A percentile compares a stretch with the other conserved stretches of the same genome.
These are phyloP conservation scores for Etia nguti DNA, from an alignment of 2,113 vertebrate genomes.

Conservation along the genomic window DNA sequence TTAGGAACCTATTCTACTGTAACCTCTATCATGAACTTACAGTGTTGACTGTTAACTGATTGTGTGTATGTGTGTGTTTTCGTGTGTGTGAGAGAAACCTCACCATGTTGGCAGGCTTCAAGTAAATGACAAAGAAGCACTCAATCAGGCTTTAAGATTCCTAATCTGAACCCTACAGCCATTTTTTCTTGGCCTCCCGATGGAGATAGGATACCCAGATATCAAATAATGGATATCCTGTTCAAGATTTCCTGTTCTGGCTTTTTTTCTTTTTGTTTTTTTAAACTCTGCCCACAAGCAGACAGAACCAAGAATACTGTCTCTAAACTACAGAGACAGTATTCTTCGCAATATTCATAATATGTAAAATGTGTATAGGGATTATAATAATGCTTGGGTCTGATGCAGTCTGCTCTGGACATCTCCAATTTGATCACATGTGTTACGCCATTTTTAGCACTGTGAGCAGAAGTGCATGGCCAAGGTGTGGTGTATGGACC, in stretches of 20 bases:
- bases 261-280: not conserved
- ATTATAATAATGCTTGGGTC: not conserved
- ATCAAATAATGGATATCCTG: not conserved
- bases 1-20: not conserved
- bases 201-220: not conserved
- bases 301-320: not conserved
- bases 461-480: not conserved
- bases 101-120: not conserved
- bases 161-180: not conserved
- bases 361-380: not conserved
- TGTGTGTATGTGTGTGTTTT: not conserved
- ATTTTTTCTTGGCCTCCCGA: not conserved
- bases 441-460: rapidly evolving
- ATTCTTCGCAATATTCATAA: not conserved
- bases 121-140: not conserved
- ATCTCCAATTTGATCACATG: not conserved
- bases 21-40: not conserved
- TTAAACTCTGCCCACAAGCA: not conserved
- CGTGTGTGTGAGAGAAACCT: not conserved
- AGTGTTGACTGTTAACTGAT: not conserved
- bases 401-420: not conserved
- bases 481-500: slow-evolving; percentile 1
- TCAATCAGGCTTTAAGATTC: not conserved
- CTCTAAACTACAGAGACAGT: rapidly evolving
- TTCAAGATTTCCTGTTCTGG: not conserved